phyloP scores from a whole-genome alignment of 2,113 vertebrate genomes.

The Microcebus tavaratra region DNA sequence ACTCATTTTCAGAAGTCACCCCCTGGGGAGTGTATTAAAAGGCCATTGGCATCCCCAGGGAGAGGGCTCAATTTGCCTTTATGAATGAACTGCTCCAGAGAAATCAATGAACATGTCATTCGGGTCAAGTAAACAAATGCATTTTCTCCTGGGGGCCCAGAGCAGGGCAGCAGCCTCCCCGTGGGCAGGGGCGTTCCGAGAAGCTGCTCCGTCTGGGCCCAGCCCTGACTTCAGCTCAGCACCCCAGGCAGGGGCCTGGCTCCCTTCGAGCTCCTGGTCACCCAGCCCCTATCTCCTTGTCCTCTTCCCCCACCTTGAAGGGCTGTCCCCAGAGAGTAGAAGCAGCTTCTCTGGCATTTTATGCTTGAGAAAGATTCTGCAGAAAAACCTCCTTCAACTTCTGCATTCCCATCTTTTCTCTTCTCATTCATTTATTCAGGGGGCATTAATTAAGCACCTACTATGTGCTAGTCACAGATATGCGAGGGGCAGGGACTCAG shows the following conservation, averaged over 20 bases:
- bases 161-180: not conserved
- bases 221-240: not conserved
- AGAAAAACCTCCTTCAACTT: not conserved
- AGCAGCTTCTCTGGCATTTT: not conserved
- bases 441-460: not conserved
- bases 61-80: slow-evolving; percentile 68
- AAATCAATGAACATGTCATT: slow-evolving; percentile 76
- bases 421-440: not conserved
- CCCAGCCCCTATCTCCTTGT: not conserved
- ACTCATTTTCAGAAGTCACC: slow-evolving; percentile 70
- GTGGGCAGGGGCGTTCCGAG: not conserved
- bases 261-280: not conserved
- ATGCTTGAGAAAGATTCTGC: not conserved
- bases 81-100: slow-evolving; percentile 74
- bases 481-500: not conserved
- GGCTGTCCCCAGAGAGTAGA: not conserved
- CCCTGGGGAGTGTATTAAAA: slow-evolving; percentile 77
- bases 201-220: not conserved
- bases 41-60: slow-evolving; percentile 65
- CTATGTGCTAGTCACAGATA: not conserved
- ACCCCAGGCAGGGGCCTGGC: not conserved
- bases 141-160: slow-evolving; percentile 48
- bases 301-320: not conserved
- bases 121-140: slow-evolving; percentile 79
- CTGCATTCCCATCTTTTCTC: not conserved